Base-by-base conservation (phyloP, 2,113 vertebrate species). In the Equus quagga region DNA sequence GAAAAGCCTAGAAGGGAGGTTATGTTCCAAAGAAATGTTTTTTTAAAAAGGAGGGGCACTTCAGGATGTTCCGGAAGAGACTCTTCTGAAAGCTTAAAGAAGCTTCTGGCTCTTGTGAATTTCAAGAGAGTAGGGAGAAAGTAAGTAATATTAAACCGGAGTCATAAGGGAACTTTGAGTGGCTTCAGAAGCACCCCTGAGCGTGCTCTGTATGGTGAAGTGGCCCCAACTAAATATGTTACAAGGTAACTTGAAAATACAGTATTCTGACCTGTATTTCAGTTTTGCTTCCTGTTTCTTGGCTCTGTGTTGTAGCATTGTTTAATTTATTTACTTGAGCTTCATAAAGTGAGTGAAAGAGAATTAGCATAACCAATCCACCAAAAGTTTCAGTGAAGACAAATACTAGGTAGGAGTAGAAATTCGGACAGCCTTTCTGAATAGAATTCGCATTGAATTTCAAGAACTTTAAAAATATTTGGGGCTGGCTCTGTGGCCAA, bases 361-460 rank as follows among this genome's bases (percentile, higher is more conserved):
- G 36, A 96, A 73, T 28, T 21, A 83, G 19, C 41, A 62, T 87
- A 92, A 90, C 26, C 12, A 97, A 81, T 76, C 96, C 85, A 90
- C 28, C 41, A 33, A 58, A 97, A 56, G 60, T 75, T 97, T 65
- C 73, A 85, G 31, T 36, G 31, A 89, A 72, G 73, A 69, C 23
- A 75, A 96, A 67, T 83, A 70, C 65, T 90, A 13, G 60, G 13
- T 84, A 41, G 73, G 67, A 67, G 13, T 80, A 67, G 58, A 96
- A 92, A 95, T 83, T 80, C 31, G n/a, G 92, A 83, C 46, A 96
- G 65, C 12, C 14, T 95, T 92, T 95, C n/a, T 79, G 41, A 94
- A 83, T 24, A 46, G 46, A 60, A 76, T 51, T 87, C 75, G 28
- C 73, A 58, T 75, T 97, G 67, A 79, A 78, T 89, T 87, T 94